Percentiles rank a stretch among this genome's conserved stretches.
phyloP scores from a whole-genome alignment of 1,140 invertebrate genomes.

The Paraescarpia echinospica region DNA sequence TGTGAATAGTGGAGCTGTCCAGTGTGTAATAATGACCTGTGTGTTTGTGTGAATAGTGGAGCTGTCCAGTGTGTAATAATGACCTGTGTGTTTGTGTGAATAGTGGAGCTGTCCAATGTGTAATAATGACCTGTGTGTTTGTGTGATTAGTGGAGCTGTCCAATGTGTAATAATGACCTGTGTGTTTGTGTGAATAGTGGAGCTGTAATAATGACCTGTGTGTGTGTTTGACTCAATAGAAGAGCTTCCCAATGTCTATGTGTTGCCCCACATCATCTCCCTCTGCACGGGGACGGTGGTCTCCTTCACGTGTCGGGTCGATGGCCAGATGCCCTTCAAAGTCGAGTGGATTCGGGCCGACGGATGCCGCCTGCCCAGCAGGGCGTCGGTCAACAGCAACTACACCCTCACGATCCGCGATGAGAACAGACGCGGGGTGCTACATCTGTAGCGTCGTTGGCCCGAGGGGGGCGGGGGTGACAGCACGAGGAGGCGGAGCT shows the following conservation, averaged over 20 bases:
- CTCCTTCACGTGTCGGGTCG: conserved; percentile 43
- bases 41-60: too few species aligned
- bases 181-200: too few species aligned
- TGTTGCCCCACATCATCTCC: conserved; percentile 40
- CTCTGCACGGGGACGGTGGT: conserved; percentile 41
- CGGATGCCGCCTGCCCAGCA: conserved; percentile 41
- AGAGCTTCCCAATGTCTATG: conserved; percentile 38
- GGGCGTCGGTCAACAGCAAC: conserved; percentile 34
- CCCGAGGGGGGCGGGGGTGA: conserved; percentile 75
- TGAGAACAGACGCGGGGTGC: conserved; percentile 48
- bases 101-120: too few species aligned
- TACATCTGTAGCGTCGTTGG: conserved; percentile 67
- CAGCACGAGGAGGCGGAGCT: conserved; percentile 41
- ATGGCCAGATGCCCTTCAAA: conserved; percentile 29
- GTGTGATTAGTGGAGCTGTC: too few species aligned
- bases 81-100: too few species aligned
- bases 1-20: too few species aligned
- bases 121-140: too few species aligned
- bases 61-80: too few species aligned
- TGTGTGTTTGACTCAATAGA: conserved; percentile 21
- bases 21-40: too few species aligned
- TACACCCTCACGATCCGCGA: conserved; percentile 44
- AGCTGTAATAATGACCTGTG: too few species aligned
- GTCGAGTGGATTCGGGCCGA: conserved; percentile 50
- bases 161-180: too few species aligned